Evolutionary conservation across 1,140 invertebrate genomes (phyloP).

Genomic region (Globodera rostochiensis): DNA sequence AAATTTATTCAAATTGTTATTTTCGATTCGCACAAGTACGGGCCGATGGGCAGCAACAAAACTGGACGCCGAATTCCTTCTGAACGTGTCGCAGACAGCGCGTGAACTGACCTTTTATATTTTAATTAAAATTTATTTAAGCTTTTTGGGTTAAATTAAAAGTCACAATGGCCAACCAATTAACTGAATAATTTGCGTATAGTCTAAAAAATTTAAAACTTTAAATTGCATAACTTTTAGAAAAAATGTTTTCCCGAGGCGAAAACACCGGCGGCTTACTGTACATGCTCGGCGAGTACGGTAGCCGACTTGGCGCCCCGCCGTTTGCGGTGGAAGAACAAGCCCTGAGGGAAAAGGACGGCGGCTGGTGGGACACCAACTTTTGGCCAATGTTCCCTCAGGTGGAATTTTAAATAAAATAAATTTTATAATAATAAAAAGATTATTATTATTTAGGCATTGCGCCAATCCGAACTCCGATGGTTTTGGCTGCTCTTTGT

Average conservation of each 20-base stretch:
- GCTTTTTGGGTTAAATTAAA: too few relatives aligned
- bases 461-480: conserved; percentile 6
- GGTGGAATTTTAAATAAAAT: neutral
- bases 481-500: conserved; percentile 8
- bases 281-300: conserved; percentile 10
- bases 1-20: neutral
- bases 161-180: too few relatives aligned
- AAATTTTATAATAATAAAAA: neutral
- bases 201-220: too few relatives aligned
- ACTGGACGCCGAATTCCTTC: conserved; percentile 7
- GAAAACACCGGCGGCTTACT: conserved; percentile 15
- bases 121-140: too few relatives aligned
- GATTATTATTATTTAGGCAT: neutral
- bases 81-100: conserved; percentile 19
- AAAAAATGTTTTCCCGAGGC: neutral
- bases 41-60: conserved; percentile 13
- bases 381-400: conserved; percentile 20
- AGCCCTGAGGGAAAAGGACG: neutral
- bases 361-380: neutral
- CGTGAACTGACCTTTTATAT: neutral
- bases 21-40: conserved; percentile 19
- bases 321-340: neutral
- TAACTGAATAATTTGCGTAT: too few relatives aligned
- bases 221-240: neutral
- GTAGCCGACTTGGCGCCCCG: conserved; percentile 10